Evolutionary conservation across 2,797 vertebrate species (phyloP).

Genomic region (Labroides dimidiatus): DNA sequence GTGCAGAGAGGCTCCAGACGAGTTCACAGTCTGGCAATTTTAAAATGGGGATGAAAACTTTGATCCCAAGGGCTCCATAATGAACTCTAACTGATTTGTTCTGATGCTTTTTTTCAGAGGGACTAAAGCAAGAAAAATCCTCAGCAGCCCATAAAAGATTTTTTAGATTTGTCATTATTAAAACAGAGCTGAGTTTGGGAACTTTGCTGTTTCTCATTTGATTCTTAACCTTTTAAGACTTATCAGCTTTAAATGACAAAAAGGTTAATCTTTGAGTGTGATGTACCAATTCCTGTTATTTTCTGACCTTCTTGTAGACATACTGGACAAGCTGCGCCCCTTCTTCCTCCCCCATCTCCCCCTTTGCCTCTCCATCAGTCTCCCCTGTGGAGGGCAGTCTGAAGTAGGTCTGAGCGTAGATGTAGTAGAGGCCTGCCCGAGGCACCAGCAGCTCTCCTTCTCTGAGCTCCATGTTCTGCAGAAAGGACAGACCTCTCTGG

Average conservation of each 20-base stretch:
- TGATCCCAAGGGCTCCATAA: not conserved
- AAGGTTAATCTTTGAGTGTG: not conserved
- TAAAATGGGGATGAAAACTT: not conserved
- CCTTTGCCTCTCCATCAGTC: constrained; percentile 66
- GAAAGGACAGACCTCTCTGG: constrained; percentile 88
- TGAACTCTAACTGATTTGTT: not conserved
- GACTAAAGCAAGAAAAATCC: too few species aligned
- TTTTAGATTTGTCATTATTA: too few species aligned
- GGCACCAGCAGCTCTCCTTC: constrained; percentile 91
- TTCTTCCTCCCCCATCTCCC: constrained; percentile 68
- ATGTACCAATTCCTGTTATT: not conserved
- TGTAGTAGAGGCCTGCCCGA: constrained; percentile 90
- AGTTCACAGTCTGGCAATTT: too few species aligned
- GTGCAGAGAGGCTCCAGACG: not conserved
- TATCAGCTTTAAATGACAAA: too few species aligned
- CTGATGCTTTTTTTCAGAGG: not conserved
- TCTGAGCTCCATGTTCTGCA: constrained; percentile 89
- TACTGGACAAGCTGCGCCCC: constrained; percentile 92
- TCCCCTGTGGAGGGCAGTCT: constrained; percentile 82
- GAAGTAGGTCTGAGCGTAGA: constrained; percentile 96
- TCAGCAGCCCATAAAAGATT: too few species aligned
- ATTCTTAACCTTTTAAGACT: too few species aligned
- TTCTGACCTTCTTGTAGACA: constrained; percentile 90
- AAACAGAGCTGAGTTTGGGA: too few species aligned
- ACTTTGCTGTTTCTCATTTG: too few species aligned